Evolutionary conservation across 2,888 invertebrate species (phyloP).

Genomic region (Zygogramma bicolorata): DNA sequence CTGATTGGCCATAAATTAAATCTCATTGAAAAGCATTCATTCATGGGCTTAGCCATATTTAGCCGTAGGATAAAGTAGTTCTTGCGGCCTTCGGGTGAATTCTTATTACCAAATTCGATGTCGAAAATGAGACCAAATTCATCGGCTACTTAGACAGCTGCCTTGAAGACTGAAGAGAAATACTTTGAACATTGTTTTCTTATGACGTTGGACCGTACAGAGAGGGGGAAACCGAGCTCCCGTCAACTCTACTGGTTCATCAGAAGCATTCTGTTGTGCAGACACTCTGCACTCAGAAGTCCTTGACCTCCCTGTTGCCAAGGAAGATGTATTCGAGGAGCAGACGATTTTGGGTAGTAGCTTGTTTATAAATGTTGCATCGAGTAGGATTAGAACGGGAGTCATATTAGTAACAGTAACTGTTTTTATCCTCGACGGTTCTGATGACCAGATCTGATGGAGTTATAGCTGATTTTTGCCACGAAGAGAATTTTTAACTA

Average conservation of each 20-base stretch:
- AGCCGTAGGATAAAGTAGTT: too few relatives aligned
- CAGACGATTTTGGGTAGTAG: background rate
- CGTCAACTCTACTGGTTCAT: background rate
- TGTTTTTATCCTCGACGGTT: too few relatives aligned
- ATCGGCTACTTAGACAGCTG: background rate
- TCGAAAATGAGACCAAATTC: background rate
- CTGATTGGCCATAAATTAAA: too few relatives aligned
- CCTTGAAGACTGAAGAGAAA: background rate
- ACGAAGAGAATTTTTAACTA: too few relatives aligned
- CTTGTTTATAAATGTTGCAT: background rate
- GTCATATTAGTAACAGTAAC: too few relatives aligned
- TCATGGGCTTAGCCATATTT: too few relatives aligned
- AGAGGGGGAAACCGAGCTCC: background rate
- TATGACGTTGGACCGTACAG: background rate
- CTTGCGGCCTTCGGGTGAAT: background rate
- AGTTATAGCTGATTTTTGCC: too few relatives aligned
- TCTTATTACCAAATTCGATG: too few relatives aligned
- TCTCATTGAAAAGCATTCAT: too few relatives aligned
- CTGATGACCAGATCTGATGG: too few relatives aligned
- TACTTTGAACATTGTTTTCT: background rate
- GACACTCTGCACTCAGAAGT: background rate
- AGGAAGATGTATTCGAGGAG: background rate
- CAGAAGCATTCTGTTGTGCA: background rate
- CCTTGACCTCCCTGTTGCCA: background rate
- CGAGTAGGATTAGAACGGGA: too few relatives aligned